phyloP scores from a whole-genome alignment of 2,888 invertebrate genomes.

The Cosmorhoe ocellata region DNA sequence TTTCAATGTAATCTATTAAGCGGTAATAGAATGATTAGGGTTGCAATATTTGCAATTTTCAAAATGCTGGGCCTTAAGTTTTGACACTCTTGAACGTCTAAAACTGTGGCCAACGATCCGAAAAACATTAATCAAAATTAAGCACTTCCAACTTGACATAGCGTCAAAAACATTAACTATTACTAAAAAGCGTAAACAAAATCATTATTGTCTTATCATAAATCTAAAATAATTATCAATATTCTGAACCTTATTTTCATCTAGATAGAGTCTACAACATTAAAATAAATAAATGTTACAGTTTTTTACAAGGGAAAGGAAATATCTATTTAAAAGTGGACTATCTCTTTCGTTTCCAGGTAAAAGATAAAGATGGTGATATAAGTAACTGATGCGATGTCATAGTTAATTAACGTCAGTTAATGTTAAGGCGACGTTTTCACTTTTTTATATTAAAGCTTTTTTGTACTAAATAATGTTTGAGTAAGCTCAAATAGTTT shows the following conservation, averaged over 20 bases:
- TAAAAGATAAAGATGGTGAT: constrained; percentile 45
- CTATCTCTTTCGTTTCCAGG: constrained; percentile 40
- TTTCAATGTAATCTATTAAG: no score
- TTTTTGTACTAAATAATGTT: no score
- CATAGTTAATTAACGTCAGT: constrained; percentile 70
- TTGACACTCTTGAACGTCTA: no score
- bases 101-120: background rate
- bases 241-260: constrained; percentile 12
- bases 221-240: background rate
- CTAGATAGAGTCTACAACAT: background rate
- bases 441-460: background rate
- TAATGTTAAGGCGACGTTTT: constrained; percentile 48
- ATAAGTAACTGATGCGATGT: constrained; percentile 65
- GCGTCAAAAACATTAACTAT: constrained; percentile 31
- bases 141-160: constrained; percentile 22
- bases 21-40: no score
- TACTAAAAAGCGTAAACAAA: constrained; percentile 34
- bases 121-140: constrained; percentile 18
- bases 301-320: constrained; percentile 41
- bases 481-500: no score
- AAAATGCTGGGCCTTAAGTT: no score
- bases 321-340: constrained; percentile 46
- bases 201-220: constrained; percentile 22
- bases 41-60: no score
- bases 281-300: background rate